Evolutionary conservation across 1,140 invertebrate genomes (phyloP), one percentile per base, ranked within the genome.

Genomic region (Achatina immaculata): DNA sequence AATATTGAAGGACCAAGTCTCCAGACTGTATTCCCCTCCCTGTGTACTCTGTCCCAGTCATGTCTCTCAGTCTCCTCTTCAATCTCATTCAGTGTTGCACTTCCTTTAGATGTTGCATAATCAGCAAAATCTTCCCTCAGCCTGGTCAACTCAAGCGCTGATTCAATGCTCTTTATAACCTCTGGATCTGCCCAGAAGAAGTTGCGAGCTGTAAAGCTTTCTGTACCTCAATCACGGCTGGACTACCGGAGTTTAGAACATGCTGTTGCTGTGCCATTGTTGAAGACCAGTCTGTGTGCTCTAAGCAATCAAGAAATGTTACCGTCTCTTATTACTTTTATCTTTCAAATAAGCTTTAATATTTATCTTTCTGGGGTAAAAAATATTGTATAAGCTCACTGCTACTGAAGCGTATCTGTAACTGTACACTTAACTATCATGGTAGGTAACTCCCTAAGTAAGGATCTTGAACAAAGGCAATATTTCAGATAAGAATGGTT

Each of bases 101-200:
- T 74, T 45, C 51, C 42, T 42, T 45, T n/a, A 36, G 72, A 74
- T 7, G 72, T 74, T 74, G 72, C 1, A 1, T 24, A 3, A 36
- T 55, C 16, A 31, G 72, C 42, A 74, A 74, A 74, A 24, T 74
- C 72, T 19, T 74, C 72, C 2, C 72, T 4, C 4, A 45, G 72
- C n/a, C n/a, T 40, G 28, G 28, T 24, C 28, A 74, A 34, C 42
- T 74, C 43, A 31, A 45, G 43, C 1, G 72, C 72, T 42, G 40
- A 45, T 9, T 51, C 28, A 0, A 74, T 1, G 28, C 24, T 51
- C n/a, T 74, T 7, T 4, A 74, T 74, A 4, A 74, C 16, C 45
- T 74, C 72, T 51, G 72, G 31, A 36, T 6, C 34, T 24, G 48
- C 40, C 28, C 45, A n/a, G 72, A 42, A 19, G 45, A 45, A 11